phyloP scores from a whole-genome alignment of 2,888 invertebrate genomes.

The Anoncus sp. region DNA sequence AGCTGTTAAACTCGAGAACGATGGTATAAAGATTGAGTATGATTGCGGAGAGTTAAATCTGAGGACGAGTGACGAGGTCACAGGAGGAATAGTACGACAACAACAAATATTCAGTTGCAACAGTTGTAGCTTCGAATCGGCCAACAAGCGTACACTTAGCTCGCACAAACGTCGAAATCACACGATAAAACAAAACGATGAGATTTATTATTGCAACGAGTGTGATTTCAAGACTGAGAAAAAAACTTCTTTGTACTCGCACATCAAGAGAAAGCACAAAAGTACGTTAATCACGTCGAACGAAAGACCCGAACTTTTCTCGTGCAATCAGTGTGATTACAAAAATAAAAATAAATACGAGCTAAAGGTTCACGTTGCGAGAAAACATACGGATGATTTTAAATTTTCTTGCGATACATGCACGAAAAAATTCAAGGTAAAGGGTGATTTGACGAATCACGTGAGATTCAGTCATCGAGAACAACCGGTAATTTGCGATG shows the following conservation, averaged over 20 bases:
- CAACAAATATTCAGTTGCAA: slow-evolving; percentile 68
- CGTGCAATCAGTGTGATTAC: slow-evolving; percentile 75
- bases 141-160: slow-evolving; percentile 76
- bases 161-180: slow-evolving; percentile 77
- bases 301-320: slow-evolving; percentile 64
- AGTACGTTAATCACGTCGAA: slow-evolving; percentile 43
- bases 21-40: neutral
- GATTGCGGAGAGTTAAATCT: neutral
- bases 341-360: slow-evolving; percentile 77
- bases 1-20: neutral
- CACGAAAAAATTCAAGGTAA: slow-evolving; percentile 67
- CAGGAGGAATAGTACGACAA: too few species aligned
- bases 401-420: slow-evolving; percentile 68
- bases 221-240: slow-evolving; percentile 77
- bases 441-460: slow-evolving; percentile 69
- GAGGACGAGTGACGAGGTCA: neutral
- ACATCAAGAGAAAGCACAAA: slow-evolving; percentile 78
- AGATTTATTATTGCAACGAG: slow-evolving; percentile 76
- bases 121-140: slow-evolving; percentile 76
- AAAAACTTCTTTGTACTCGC: slow-evolving; percentile 78
- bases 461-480: slow-evolving; percentile 67
- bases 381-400: slow-evolving; percentile 67
- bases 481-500: slow-evolving; percentile 71
- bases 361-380: slow-evolving; percentile 74
- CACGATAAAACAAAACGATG: slow-evolving; percentile 56